Conservation (phyloP, 2,888 invertebrate species). For the Agrenia bidenticulata region DNA sequence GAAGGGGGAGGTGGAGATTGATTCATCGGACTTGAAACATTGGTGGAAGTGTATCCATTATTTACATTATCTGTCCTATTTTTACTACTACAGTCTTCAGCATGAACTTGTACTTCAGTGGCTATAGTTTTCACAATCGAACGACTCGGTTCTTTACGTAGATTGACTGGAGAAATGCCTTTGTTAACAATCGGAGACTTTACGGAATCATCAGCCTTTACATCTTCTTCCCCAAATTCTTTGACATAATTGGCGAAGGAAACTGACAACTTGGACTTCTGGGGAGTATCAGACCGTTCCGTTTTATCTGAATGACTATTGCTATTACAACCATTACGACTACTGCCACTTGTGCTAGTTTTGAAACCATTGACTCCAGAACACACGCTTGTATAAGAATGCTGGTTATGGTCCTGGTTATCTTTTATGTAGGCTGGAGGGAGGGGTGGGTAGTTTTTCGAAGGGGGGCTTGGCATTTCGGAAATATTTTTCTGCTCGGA, state of each 20-base stretch:
- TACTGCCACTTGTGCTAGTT: conserved; percentile 1
- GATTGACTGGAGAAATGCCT: background rate
- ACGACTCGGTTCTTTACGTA: conserved; percentile 12
- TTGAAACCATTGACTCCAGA: too few relatives aligned
- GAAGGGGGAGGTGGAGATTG: conserved; percentile 6
- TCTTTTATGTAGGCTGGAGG: too few relatives aligned
- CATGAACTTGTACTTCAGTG: conserved; percentile 51
- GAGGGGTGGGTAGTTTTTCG: too few relatives aligned
- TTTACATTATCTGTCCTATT: conserved; percentile 18
- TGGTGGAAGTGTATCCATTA: background rate
- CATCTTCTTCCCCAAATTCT: conserved; percentile 43
- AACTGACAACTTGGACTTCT: conserved; percentile 51
- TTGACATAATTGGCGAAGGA: conserved; percentile 51
- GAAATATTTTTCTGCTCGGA: background rate
- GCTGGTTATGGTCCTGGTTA: too few relatives aligned
- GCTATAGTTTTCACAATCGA: conserved; percentile 47
- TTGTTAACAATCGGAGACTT: background rate
- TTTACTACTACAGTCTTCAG: conserved; percentile 28
- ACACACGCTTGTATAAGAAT: too few relatives aligned
- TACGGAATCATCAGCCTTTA: conserved; percentile 15
- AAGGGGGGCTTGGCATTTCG: too few relatives aligned
- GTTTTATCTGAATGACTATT: background rate
- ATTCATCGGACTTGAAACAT: background rate
- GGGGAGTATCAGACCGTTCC: conserved; percentile 16
- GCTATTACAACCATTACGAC: conserved; percentile 8